Conservation (phyloP, 1,140 invertebrate genomes). For the Venturia canescens region DNA sequence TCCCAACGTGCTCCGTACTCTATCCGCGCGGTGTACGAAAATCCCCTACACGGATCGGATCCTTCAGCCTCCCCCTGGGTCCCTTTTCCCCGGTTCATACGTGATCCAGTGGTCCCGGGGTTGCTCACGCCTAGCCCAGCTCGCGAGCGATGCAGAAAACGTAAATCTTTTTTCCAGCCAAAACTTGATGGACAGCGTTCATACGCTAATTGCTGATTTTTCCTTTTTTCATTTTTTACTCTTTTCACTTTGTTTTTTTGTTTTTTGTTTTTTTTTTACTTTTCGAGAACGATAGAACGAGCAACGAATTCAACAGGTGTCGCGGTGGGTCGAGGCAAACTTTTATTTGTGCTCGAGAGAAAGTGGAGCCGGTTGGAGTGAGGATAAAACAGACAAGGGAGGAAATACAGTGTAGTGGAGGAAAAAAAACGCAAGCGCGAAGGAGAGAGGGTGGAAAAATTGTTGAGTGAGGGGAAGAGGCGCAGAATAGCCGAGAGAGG, state of each 20-base stretch:
- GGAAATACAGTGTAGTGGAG: conserved; percentile 21
- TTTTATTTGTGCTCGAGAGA: conserved; percentile 74
- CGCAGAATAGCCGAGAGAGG: conserved; percentile 52
- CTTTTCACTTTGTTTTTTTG: conserved; percentile 50
- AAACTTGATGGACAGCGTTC: conserved; percentile 71
- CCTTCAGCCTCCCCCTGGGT: conserved; percentile 5
- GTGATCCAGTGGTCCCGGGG: conserved; percentile 11
- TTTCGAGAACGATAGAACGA: conserved; percentile 45
- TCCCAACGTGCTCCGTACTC: conserved; percentile 37
- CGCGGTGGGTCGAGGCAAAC: conserved; percentile 72
- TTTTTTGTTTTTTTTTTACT: conserved; percentile 50
- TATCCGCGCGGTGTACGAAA: conserved; percentile 13
- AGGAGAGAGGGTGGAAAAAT: conserved; percentile 52
- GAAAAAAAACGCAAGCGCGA: conserved; percentile 31
- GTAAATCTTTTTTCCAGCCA: conserved; percentile 65
- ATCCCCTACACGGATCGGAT: conserved; percentile 40
- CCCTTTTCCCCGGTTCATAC: background rate
- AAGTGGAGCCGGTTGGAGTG: conserved; percentile 41
- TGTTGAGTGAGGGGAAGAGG: conserved; percentile 50
- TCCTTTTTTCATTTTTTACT: conserved; percentile 40
- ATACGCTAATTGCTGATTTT: conserved; percentile 73
- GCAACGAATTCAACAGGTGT: conserved; percentile 75
- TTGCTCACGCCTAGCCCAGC: background rate
- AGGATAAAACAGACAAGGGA: conserved; percentile 11
- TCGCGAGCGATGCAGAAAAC: conserved; percentile 31